Base-by-base conservation (phyloP, 2,113 vertebrate species). In the Pachyramphus minor region DNA sequence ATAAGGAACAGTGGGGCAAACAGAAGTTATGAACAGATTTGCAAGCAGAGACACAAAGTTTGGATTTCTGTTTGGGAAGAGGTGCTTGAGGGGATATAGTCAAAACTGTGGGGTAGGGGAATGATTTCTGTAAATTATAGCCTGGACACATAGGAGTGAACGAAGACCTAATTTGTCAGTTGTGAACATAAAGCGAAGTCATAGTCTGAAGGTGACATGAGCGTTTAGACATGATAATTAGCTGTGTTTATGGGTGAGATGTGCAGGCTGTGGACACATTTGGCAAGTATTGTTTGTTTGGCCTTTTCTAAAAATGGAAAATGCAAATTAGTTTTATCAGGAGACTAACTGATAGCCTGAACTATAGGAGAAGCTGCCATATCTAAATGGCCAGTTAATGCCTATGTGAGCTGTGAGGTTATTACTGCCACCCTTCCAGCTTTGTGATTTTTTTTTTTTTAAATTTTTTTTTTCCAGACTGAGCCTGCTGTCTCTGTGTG, bases 381-480 rank as follows among this genome's bases (percentile, higher is more conserved):
- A 30, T 7, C 35, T 60, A 12, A 59, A 41, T n/a, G 17, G 44
- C 31, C 12, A 21, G 5, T 27, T 92, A 55, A 71, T 62, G 44
- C 59, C 33, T 55, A 0, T 1, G 1, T 78, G 44, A 72, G 73
- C 66, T 44, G 44, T 91, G 84, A 67, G 64, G 50, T 76, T 85
- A n/a, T 76, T 72, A 21, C 77, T 68, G 24, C 64, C 13, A 35
- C 42, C 8, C 27, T 63, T 66, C 42, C 25, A 62, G 55, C 25
- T 78, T 71, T 45, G 53, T 62, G 44, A 11, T 1, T 1, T 64
- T 63, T 50, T 62, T 83, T 13, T 50, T 1, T 1, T 59, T 20
- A 20, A 45, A 8, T 22, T 1, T 1, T 56, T 63, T 56, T 14
- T 82, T 63, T 12, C 49, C 19, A 55, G 30, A 42, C 30, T 0